Evolutionary conservation across 1,140 invertebrate genomes (phyloP).

Genomic region (Megathymus violae): DNA sequence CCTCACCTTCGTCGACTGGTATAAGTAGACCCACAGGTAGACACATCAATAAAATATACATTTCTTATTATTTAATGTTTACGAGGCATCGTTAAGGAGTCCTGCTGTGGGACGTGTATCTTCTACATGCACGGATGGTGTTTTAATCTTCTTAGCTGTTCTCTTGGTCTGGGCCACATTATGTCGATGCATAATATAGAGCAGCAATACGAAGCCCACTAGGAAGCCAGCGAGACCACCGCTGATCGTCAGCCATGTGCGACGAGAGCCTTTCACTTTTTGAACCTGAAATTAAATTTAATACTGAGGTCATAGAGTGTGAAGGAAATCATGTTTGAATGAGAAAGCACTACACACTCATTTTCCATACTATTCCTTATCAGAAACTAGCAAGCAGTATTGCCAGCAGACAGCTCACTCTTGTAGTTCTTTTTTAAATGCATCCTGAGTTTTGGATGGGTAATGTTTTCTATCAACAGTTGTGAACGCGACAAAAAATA

Average conservation of each 20-base stretch:
- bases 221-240: conserved; percentile 75
- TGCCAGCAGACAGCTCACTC: too few relatives aligned
- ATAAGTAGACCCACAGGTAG: too few relatives aligned
- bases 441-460: too few relatives aligned
- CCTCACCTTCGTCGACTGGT: too few relatives aligned
- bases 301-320: not conserved
- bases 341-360: too few relatives aligned
- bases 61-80: conserved; percentile 15
- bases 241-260: conserved; percentile 76
- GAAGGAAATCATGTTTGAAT: conserved; percentile 21
- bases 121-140: conserved; percentile 31
- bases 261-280: conserved; percentile 55
- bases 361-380: too few relatives aligned
- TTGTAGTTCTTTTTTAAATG: too few relatives aligned
- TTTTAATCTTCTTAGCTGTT: conserved; percentile 56
- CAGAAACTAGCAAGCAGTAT: too few relatives aligned
- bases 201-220: conserved; percentile 71
- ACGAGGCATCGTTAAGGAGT: conserved; percentile 57
- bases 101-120: conserved; percentile 55
- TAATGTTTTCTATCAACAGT: too few relatives aligned
- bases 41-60: conserved; percentile 16
- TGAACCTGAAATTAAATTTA: conserved; percentile 55
- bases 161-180: conserved; percentile 77
- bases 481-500: too few relatives aligned
- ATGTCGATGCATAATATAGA: conserved; percentile 78